These are phyloP conservation scores for Anguilla rostrata DNA, from an alignment of 2,113 vertebrate genomes.

Conservation along the genomic window DNA sequence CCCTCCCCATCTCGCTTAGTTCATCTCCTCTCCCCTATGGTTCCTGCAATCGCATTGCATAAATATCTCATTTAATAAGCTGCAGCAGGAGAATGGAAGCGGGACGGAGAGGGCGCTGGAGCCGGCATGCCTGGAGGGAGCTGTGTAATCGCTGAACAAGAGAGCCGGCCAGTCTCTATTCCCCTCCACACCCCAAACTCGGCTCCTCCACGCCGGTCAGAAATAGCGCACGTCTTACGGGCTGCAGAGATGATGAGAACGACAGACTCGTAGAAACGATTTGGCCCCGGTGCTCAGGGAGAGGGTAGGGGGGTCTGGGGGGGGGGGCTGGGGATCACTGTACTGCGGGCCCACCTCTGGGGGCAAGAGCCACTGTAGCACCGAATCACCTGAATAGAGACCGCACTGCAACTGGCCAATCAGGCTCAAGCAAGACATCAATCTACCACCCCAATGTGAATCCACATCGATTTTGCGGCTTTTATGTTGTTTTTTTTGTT, in stretches of 20 bases:
- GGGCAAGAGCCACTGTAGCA: background rate
- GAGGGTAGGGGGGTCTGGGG: background rate
- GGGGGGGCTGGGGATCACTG: background rate
- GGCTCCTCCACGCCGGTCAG: background rate
- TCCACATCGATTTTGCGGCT: background rate
- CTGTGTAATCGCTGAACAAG: background rate
- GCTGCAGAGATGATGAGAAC: background rate
- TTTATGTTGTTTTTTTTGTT: background rate
- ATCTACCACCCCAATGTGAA: background rate
- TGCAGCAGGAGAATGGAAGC: no score
- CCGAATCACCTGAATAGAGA: background rate
- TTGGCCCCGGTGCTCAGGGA: background rate
- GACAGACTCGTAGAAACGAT: conserved; percentile 16
- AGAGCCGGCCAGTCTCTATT: background rate
- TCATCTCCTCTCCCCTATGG: conserved; percentile 9
- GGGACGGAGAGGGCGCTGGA: background rate
- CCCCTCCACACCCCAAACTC: background rate
- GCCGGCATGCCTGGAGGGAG: background rate
- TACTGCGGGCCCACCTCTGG: background rate
- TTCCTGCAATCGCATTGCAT: background rate
- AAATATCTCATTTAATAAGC: background rate
- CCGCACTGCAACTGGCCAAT: background rate
- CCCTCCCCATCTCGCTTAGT: background rate
- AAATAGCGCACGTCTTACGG: background rate
- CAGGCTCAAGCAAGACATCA: background rate